Base-by-base conservation (phyloP, 2,797 vertebrate genomes). In the Gorsachius magnificus region DNA sequence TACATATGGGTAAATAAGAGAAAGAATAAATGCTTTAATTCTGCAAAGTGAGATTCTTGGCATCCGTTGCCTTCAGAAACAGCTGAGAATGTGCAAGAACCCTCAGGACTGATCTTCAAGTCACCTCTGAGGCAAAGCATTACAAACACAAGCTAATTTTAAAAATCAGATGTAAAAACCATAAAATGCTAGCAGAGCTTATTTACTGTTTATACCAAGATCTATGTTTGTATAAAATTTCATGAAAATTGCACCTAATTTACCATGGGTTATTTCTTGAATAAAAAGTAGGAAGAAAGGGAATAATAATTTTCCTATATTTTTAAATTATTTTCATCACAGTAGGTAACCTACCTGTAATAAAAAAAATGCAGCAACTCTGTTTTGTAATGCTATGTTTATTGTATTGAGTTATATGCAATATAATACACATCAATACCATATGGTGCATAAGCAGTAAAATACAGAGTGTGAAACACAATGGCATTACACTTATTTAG, bases 401-500 rank as follows among this genome's bases (percentile, higher is more conserved):
- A 95, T 85, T 83, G 78, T 77, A 74, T 65, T 95, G 93, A 97
- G n/a, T 96, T 96, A 93, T 95, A 93, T 58, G 76, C 76, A 94
- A 71, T 93, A 86, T 93, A 96, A 91, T 91, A 80, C 45, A 85
- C 72, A 91, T 92, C 91, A 90, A 48, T 89, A 85, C 65, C 77
- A 91, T 89, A 95, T 68, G 87, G 78, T 63, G 41, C 61, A 93
- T 83, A 90, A 90, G 77, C 71, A 90, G 36, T 94, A 96, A 92
- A 95, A 89, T 60, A 91, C 81, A 78, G 45, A 88, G 26, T 56
- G 82, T 74, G 80, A 96, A 96, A 85, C 78, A 94, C 41, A 92
- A 91, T 22, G 43, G 65, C 75, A 94, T 90, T 91, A 83, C 64
- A 95, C 78, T 96, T 96, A 95, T 97, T 96, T 95, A 95, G 83